Evolutionary conservation across 2,888 invertebrate genomes (phyloP), one percentile per base, ranked within the genome.

Genomic region (Leucania comma): DNA sequence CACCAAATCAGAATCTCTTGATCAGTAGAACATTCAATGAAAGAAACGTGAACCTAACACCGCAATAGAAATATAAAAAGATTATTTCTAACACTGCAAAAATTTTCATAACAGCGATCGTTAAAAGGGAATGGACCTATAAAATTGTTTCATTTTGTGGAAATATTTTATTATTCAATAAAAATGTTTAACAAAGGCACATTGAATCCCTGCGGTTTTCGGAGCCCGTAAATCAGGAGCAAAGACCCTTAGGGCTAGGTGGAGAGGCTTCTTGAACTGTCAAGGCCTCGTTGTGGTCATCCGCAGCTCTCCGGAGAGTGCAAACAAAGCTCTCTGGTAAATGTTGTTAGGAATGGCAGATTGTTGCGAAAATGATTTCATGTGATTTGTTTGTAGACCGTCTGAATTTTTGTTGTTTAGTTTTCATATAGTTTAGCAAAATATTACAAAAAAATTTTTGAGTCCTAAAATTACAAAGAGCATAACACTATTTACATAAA

Each of bases 161-260:
- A 92, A 93, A 93, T 92, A 90, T 94, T 95, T 95, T 95, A 96
- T 95, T 95, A 92, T 95, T 93, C 95, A 95, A 95, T 95, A 96
- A 96, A 95, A 93, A 87, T 86, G 88, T 89, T 88, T 91, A 94
- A 95, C 95, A 96, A 95, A 95, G 94, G 94, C 92, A 92, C 93
- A 94, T 95, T 93, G 94, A 91, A 90, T 93, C 91, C 90, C 90
- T 95, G 95, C 89, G 95, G 96, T 95, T 95, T 94, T 93, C 86
- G 93, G 93, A 87, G 91, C 89, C 91, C 88, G 90, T 95, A 95
- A 96, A 95, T 95, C 94, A 95, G 93, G 94, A 91, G 94, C 93
- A 94, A 95, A 90, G 93, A 92, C 93, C 94, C 90, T 88, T 85
- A 78, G 79, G 83, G 88, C 90, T 88, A 86, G 91, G 83, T 48